Conservation (phyloP, 2,888 invertebrate species). For the Eupithecia vulgata region DNA sequence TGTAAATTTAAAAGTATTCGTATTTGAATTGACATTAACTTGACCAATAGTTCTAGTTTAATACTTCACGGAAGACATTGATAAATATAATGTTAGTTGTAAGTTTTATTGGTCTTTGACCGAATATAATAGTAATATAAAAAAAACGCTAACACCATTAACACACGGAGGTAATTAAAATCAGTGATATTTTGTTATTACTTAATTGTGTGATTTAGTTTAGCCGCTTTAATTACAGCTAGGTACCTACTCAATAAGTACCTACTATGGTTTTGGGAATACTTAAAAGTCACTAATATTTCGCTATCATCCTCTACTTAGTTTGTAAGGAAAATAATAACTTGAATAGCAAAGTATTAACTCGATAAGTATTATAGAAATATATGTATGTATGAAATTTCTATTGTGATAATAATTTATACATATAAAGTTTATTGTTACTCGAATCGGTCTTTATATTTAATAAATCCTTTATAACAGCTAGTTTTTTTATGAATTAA, state of each 20-base stretch:
- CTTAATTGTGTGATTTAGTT: not conserved
- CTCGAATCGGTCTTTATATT: constrained; percentile 3
- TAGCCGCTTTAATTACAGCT: not conserved
- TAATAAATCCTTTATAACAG: not conserved
- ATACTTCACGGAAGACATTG: constrained; percentile 4
- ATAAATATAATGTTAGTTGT: not conserved
- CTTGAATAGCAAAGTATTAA: constrained; percentile 20
- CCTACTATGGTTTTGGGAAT: not conserved
- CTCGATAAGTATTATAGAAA: constrained; percentile 23
- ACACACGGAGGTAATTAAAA: not conserved
- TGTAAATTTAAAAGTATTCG: constrained; percentile 17
- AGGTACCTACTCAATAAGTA: no score
- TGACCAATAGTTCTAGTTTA: constrained; percentile 26
- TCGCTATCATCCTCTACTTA: not conserved
- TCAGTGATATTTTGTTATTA: not conserved
- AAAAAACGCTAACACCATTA: not conserved
- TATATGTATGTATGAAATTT: constrained; percentile 21
- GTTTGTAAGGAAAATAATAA: not conserved
- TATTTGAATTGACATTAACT: constrained; percentile 18
- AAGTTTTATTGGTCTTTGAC: not conserved
- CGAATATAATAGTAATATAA: not conserved
- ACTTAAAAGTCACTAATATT: constrained; percentile 1
- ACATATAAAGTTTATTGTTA: constrained; percentile 25
- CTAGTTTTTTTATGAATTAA: no score
- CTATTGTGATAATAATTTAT: constrained; percentile 36